phyloP scores from a whole-genome alignment of 2,797 vertebrate species.

The Tadarida brasiliensis region DNA sequence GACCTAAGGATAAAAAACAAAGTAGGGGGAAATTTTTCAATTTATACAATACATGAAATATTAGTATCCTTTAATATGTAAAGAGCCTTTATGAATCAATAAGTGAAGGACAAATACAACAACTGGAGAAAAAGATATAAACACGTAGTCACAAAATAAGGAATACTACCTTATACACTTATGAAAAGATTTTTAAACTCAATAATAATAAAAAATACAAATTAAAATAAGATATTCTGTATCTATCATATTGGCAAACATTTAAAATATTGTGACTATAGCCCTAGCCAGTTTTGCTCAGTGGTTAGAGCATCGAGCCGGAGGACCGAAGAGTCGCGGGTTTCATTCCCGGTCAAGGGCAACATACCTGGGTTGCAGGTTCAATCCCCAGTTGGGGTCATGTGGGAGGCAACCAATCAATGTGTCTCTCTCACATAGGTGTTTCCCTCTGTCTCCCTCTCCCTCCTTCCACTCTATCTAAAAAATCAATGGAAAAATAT shows the following conservation, averaged over 20 bases:
- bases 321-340: no score
- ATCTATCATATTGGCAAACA: background rate
- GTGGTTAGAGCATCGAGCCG: no score
- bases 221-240: slow-evolving; percentile 35
- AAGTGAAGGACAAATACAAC: background rate
- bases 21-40: background rate
- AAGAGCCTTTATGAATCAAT: background rate
- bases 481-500: no score
- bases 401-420: no score
- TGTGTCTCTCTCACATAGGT: no score
- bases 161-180: background rate
- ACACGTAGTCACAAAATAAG: background rate
- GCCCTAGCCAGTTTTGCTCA: no score
- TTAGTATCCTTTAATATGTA: background rate
- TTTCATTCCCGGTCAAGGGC: no score
- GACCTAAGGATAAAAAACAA: slow-evolving; percentile 24
- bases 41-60: background rate
- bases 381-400: no score
- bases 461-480: no score
- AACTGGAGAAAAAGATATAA: background rate
- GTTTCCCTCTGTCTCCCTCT: no score
- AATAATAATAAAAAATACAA: background rate
- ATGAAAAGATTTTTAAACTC: slow-evolving; percentile 53
- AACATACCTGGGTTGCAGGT: no score
- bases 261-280: background rate